phyloP scores from a whole-genome alignment of 2,113 vertebrate genomes.

The Seriola aureovittata region DNA sequence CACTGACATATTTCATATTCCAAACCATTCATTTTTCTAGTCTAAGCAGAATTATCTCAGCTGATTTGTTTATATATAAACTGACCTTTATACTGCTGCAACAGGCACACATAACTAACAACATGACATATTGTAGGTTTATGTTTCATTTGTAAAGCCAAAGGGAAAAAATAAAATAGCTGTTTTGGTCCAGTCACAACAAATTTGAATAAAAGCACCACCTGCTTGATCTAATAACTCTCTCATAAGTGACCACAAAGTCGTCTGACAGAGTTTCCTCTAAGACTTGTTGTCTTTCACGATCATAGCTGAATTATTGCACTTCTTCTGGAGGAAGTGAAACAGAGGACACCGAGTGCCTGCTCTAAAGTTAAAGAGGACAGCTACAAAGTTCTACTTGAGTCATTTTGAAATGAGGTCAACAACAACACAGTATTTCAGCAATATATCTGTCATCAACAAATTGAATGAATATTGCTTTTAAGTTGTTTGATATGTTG shows the following conservation, averaged over 20 bases:
- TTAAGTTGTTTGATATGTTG: constrained; percentile 78
- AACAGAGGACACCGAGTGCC: constrained; percentile 34
- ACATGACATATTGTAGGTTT: constrained; percentile 57
- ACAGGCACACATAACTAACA: constrained; percentile 63
- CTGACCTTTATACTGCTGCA: constrained; percentile 42
- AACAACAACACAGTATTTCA: constrained; percentile 66
- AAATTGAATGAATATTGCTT: constrained; percentile 82
- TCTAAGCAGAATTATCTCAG: constrained; percentile 62
- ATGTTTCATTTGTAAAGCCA: constrained; percentile 56
- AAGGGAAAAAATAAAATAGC: constrained; percentile 36
- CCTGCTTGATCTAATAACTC: constrained; percentile 1
- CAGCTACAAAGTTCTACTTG: constrained; percentile 56
- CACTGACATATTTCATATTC: constrained; percentile 64
- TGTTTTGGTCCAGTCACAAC: constrained; percentile 67
- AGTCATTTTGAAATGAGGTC: constrained; percentile 63
- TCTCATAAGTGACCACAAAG: not conserved
- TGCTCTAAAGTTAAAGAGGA: constrained; percentile 51
- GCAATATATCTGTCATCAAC: constrained; percentile 67
- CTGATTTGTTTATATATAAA: constrained; percentile 48
- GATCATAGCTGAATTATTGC: constrained; percentile 67
- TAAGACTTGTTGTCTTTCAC: constrained; percentile 49
- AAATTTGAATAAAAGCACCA: constrained; percentile 42
- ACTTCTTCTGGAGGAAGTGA: constrained; percentile 71
- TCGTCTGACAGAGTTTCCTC: not conserved
- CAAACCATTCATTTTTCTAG: constrained; percentile 68